Evolutionary conservation across 2,888 invertebrate genomes (phyloP).

Genomic region (Andrena dorsata): DNA sequence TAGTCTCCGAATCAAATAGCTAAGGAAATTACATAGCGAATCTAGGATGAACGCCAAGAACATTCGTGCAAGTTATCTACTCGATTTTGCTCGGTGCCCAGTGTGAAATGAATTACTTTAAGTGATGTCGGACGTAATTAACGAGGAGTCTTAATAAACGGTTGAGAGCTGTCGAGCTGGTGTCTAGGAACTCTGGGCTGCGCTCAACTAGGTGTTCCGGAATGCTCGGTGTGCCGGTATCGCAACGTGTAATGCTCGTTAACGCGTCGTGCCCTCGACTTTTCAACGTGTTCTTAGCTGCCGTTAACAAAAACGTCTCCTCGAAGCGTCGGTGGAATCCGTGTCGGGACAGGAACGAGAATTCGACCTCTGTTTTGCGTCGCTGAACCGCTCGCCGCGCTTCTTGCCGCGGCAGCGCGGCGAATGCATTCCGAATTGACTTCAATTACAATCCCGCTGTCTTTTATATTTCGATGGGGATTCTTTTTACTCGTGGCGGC

Average conservation of each 20-base stretch:
- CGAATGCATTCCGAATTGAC: neutral
- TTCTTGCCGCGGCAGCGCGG: neutral
- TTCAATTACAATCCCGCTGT: neutral
- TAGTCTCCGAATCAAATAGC: too few species aligned
- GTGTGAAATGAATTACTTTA: conserved; percentile 61
- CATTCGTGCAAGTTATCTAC: neutral
- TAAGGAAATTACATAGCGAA: too few species aligned
- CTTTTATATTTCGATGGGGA: neutral
- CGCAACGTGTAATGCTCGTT: conserved; percentile 49
- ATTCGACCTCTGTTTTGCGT: conserved; percentile 15
- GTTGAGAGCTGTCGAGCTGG: conserved; percentile 42
- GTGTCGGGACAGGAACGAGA: conserved; percentile 20
- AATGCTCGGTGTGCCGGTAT: conserved; percentile 9
- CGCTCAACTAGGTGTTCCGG: neutral
- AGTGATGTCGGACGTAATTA: conserved; percentile 63
- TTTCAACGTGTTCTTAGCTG: conserved; percentile 46
- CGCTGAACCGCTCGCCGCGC: too few species aligned
- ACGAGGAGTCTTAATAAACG: conserved; percentile 58
- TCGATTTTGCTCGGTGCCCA: neutral
- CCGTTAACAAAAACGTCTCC: conserved; percentile 28
- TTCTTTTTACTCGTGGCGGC: neutral
- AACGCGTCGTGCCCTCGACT: conserved; percentile 38
- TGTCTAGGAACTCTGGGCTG: neutral
- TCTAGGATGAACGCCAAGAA: neutral
- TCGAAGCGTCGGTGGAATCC: conserved; percentile 24